Evolutionary conservation across 2,797 vertebrate genomes (phyloP).

Genomic region (Peromyscus melanophrys): DNA sequence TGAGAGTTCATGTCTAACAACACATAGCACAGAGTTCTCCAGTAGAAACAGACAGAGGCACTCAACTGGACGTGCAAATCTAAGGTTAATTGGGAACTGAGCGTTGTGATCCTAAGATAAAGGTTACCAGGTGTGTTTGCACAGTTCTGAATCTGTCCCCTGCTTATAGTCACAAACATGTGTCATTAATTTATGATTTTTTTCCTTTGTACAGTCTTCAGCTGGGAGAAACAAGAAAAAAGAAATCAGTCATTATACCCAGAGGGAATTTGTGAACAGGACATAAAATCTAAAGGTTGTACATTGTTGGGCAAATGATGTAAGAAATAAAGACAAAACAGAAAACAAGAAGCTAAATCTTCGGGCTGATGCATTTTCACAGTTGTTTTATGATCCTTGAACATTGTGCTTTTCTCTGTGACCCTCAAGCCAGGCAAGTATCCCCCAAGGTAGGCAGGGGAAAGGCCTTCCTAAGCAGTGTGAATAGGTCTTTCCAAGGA

Average conservation of each 20-base stretch:
- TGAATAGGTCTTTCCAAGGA: constrained; percentile 28
- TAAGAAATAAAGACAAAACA: constrained; percentile 71
- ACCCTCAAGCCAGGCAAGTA: constrained; percentile 46
- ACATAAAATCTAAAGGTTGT: constrained; percentile 78
- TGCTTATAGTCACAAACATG: constrained; percentile 72
- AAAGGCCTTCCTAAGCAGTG: constrained; percentile 22
- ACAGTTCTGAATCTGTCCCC: constrained; percentile 76
- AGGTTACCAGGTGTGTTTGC: constrained; percentile 71
- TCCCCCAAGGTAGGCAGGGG: constrained; percentile 20
- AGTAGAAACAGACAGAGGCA: neutral
- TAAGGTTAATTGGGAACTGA: constrained; percentile 71
- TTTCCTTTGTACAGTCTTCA: constrained; percentile 73
- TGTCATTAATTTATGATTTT: constrained; percentile 62
- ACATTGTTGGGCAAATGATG: constrained; percentile 38
- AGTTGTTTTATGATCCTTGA: constrained; percentile 59
- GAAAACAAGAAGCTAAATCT: constrained; percentile 74
- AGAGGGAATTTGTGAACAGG: constrained; percentile 78
- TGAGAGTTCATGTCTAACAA: constrained; percentile 28
- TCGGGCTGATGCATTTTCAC: constrained; percentile 62
- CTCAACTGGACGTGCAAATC: constrained; percentile 70
- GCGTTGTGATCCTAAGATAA: constrained; percentile 67
- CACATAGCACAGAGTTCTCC: neutral
- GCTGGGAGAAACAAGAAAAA: constrained; percentile 75
- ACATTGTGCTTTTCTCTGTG: constrained; percentile 60
- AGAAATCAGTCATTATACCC: constrained; percentile 77